phyloP scores from a whole-genome alignment of 2,888 invertebrate species.

The Archaeoteleia sp. region DNA sequence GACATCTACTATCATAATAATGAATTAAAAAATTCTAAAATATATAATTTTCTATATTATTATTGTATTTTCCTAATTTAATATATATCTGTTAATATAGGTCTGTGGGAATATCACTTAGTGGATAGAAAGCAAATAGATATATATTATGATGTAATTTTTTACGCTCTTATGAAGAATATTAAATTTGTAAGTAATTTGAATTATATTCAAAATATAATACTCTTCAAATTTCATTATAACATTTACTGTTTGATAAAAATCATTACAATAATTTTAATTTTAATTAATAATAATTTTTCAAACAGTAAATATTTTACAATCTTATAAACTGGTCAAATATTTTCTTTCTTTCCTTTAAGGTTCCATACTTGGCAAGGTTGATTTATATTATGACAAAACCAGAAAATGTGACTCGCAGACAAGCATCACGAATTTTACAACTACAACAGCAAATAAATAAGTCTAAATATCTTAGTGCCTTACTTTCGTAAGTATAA shows the following conservation, averaged over 20 bases:
- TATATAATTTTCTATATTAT: neutral
- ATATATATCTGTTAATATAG: slow-evolving; percentile 46
- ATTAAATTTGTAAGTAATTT: slow-evolving; percentile 61
- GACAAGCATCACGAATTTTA: slow-evolving; percentile 64
- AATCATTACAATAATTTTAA: neutral
- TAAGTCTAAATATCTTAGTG: slow-evolving; percentile 63
- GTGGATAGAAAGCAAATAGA: slow-evolving; percentile 62
- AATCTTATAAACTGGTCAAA: neutral
- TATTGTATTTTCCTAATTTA: slow-evolving; percentile 1
- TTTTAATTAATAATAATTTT: neutral
- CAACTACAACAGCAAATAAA: slow-evolving; percentile 52
- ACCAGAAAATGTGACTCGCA: slow-evolving; percentile 71
- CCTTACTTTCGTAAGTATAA: slow-evolving; percentile 65
- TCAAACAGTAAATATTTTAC: neutral
- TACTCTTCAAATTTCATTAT: slow-evolving; percentile 12
- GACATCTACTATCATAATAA: slow-evolving; percentile 7
- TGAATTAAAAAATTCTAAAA: slow-evolving; percentile 1
- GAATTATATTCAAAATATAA: slow-evolving; percentile 3
- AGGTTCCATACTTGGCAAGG: slow-evolving; percentile 63
- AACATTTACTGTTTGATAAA: neutral
- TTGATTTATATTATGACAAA: slow-evolving; percentile 67
- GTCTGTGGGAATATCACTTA: slow-evolving; percentile 65
- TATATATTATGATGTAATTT: slow-evolving; percentile 66
- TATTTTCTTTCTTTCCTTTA: slow-evolving; percentile 6
- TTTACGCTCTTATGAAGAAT: slow-evolving; percentile 61